phyloP scores from a whole-genome alignment of 1,140 invertebrate species.

The Heliconius congener region DNA sequence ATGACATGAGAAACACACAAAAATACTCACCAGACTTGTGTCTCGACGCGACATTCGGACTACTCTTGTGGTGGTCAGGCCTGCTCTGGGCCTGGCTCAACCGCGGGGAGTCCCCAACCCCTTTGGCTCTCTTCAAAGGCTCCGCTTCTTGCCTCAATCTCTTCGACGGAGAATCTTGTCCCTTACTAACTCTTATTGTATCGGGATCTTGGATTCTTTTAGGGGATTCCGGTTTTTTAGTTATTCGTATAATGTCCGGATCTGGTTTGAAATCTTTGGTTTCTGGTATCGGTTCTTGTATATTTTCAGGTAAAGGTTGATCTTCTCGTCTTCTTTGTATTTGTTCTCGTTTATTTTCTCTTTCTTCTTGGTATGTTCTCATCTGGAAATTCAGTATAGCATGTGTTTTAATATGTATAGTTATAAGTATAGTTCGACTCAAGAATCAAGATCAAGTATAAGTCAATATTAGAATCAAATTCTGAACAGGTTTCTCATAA shows the following conservation, averaged over 20 bases:
- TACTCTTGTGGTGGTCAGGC: slow-evolving; percentile 73
- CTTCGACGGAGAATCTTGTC: slow-evolving; percentile 70
- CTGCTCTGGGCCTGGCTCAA: slow-evolving; percentile 60
- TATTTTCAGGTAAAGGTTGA: slow-evolving; percentile 43
- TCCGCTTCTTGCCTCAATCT: slow-evolving; percentile 71
- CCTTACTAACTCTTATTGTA: slow-evolving; percentile 63
- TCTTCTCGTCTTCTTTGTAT: slow-evolving; percentile 55
- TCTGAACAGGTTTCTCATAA: too few relatives aligned
- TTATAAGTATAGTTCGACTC: too few relatives aligned
- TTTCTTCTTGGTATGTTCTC: slow-evolving; percentile 67
- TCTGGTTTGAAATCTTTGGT: slow-evolving; percentile 59
- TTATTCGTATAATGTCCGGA: slow-evolving; percentile 66
- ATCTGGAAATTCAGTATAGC: slow-evolving; percentile 44
- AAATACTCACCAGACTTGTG: slow-evolving; percentile 63
- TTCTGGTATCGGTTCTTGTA: slow-evolving; percentile 23
- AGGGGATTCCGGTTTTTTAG: slow-evolving; percentile 64
- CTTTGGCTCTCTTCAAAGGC: slow-evolving; percentile 71
- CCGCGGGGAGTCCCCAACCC: slow-evolving; percentile 64
- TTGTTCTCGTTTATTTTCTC: slow-evolving; percentile 49
- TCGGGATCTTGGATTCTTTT: slow-evolving; percentile 70
- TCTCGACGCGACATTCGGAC: slow-evolving; percentile 74
- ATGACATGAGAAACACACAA: neutral
- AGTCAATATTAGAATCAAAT: too few relatives aligned
- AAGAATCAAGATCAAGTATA: too few relatives aligned
- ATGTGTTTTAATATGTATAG: neutral